A percentile compares a stretch with the other conserved stretches of the same genome.
Conservation (phyloP, 2,888 invertebrate species). For the Oeneis ivallda region DNA sequence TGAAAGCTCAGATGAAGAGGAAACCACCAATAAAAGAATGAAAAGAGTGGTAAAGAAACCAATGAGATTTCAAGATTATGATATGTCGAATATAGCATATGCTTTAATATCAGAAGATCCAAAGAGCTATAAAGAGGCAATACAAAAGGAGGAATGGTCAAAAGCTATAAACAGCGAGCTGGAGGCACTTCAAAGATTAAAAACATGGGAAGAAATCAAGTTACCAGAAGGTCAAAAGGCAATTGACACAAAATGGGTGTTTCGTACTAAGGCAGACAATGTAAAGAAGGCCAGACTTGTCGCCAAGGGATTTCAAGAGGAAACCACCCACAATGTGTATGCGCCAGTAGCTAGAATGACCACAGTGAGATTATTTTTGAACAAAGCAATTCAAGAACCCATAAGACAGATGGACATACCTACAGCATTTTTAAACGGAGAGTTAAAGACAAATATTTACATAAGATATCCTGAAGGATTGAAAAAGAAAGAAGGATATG, state of each 20-base stretch:
- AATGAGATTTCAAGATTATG: too few relatives aligned
- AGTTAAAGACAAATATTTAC: background rate
- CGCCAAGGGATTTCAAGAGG: conserved; percentile 24
- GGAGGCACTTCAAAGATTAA: too few relatives aligned
- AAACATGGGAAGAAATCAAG: too few relatives aligned
- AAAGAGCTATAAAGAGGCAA: too few relatives aligned
- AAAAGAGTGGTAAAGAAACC: too few relatives aligned
- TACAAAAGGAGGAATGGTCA: too few relatives aligned
- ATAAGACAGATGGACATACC: background rate
- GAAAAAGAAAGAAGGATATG: conserved; percentile 1
- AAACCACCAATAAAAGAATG: too few relatives aligned
- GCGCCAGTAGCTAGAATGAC: conserved; percentile 21
- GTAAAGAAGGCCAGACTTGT: conserved; percentile 14
- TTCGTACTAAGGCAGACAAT: background rate
- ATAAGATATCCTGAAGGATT: background rate
- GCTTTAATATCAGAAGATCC: too few relatives aligned
- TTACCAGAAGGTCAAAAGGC: background rate
- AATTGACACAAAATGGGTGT: background rate
- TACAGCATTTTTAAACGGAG: background rate
- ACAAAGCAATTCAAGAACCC: background rate
- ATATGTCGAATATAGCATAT: too few relatives aligned
- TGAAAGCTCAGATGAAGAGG: too few relatives aligned
- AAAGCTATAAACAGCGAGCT: too few relatives aligned
- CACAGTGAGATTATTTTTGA: background rate
- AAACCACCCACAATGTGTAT: conserved; percentile 20